Percentiles rank a stretch among this genome's conserved stretches.
Conservation (phyloP, 2,113 vertebrate genomes). For the Cochlearius cochlearius region DNA sequence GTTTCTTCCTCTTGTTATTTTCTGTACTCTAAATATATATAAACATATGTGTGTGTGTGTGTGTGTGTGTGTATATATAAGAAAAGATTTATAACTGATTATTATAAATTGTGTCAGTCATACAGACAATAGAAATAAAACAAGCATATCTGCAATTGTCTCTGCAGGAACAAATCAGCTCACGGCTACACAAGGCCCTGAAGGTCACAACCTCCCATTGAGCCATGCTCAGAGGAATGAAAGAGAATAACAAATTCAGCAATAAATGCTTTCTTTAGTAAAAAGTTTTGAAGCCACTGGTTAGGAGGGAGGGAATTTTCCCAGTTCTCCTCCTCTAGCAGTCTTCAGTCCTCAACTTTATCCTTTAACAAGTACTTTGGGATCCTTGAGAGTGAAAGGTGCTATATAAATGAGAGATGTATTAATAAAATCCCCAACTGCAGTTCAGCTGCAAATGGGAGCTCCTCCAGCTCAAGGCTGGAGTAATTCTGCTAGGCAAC, state of each 20-base stretch:
- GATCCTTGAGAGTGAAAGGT: slow-evolving; percentile 64
- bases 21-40: background rate
- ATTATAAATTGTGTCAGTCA: background rate
- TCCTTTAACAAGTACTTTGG: slow-evolving; percentile 60
- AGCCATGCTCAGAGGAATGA: background rate
- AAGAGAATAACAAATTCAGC: background rate
- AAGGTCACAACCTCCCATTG: slow-evolving; percentile 23
- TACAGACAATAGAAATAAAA: background rate
- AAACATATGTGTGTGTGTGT: background rate
- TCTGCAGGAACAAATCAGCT: slow-evolving; percentile 8
- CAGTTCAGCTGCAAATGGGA: slow-evolving; percentile 60
- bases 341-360: slow-evolving; percentile 27
- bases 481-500: slow-evolving; percentile 64
- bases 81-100: background rate
- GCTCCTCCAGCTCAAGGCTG: slow-evolving; percentile 58
- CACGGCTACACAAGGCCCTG: background rate
- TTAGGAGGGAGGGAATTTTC: background rate
- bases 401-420: slow-evolving; percentile 70
- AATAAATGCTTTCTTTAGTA: background rate
- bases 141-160: background rate
- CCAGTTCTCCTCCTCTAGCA: background rate
- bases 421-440: slow-evolving; percentile 66
- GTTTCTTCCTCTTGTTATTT: background rate
- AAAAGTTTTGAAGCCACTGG: slow-evolving; percentile 16
- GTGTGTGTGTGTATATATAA: background rate